Evolutionary conservation across 64 coral and sea anemone species (phyloP).

Genomic region (Trachythela sp.): DNA sequence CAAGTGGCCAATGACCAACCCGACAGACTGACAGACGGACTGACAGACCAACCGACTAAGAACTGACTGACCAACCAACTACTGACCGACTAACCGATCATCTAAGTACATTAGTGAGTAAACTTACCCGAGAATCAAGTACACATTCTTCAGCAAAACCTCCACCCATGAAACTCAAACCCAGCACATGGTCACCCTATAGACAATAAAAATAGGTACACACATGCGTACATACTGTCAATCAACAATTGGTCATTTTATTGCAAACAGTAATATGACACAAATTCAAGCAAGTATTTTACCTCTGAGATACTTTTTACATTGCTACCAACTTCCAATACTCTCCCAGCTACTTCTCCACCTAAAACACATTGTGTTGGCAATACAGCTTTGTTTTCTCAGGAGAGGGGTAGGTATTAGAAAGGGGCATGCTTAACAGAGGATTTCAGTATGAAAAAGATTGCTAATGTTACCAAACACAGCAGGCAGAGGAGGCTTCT

Average conservation of each 20-base stretch:
- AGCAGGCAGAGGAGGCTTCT: constrained; percentile 81
- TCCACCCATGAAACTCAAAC: constrained; percentile 43
- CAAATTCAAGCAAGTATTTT: not conserved
- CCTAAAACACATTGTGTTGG: too few species aligned
- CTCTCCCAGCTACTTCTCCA: constrained; percentile 73
- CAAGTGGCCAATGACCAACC: too few species aligned
- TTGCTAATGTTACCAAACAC: constrained; percentile 55
- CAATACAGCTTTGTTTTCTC: not conserved
- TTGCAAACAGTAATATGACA: too few species aligned
- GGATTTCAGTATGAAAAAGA: not conserved
- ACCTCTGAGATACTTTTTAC: constrained; percentile 71
- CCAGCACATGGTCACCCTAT: constrained; percentile 80
- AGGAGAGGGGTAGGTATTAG: too few species aligned
- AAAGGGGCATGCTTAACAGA: too few species aligned
- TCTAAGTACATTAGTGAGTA: too few species aligned
- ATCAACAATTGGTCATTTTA: too few species aligned
- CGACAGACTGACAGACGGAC: too few species aligned
- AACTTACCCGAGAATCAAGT: constrained; percentile 55
- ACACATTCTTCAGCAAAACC: constrained; percentile 76
- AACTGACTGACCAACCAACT: too few species aligned
- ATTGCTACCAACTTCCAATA: constrained; percentile 67
- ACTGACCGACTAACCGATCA: too few species aligned
- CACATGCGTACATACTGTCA: too few species aligned
- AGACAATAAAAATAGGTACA: not conserved
- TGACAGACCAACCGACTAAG: too few species aligned